Evolutionary conservation across 2,888 invertebrate species (phyloP), one percentile per base, ranked within the genome.

Genomic region (Willowsia nigromaculata): DNA sequence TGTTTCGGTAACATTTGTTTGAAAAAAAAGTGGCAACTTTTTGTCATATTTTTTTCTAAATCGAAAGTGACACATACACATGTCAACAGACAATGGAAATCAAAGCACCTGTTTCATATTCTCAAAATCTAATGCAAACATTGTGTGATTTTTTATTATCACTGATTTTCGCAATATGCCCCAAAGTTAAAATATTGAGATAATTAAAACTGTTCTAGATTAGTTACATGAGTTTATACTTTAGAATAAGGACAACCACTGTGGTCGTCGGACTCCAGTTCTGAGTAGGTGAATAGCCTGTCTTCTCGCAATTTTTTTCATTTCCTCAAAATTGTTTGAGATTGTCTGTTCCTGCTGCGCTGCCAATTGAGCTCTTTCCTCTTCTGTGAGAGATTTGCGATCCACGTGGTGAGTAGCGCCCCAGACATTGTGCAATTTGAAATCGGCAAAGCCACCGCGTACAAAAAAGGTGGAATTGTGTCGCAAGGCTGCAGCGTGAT

Each of bases 261-360:
- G 85, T 7, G 92, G 92, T 71, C 89, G 82, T n/a, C 85, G 87
- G 11, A 89, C 84, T 9, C 89, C 82, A 30, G 90, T 82, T 30
- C 88, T 78, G 9, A 92, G 43, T 9, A 91, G 84, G 18, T 71
- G 74, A 53, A 86, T 40, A 3, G 92, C 92, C 68, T 92, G 91
- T 33, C 88, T 83, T 33, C 90, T 85, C 15, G 92, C 92, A 2
- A 91, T 80, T 56, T 88, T 81, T 47, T 90, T 90, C 78, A 92
- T 85, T 11, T 92, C 91, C n/a, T 91, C 91, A 85, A 91, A 91
- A 33, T 91, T 87, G 27, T 81, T 62, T 13, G 87, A 80, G n/a
- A 86, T 82, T 11, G 83, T 80, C 27, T 74, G 43, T 43, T 90
- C 90, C 15, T 81, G 33, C 27, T 86, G 68, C 7, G 59, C 59